Evolutionary conservation across 92 coral and sea anemone species (phyloP), one percentile per base, ranked within the genome.

Genomic region (Phymanthus crucifer): DNA sequence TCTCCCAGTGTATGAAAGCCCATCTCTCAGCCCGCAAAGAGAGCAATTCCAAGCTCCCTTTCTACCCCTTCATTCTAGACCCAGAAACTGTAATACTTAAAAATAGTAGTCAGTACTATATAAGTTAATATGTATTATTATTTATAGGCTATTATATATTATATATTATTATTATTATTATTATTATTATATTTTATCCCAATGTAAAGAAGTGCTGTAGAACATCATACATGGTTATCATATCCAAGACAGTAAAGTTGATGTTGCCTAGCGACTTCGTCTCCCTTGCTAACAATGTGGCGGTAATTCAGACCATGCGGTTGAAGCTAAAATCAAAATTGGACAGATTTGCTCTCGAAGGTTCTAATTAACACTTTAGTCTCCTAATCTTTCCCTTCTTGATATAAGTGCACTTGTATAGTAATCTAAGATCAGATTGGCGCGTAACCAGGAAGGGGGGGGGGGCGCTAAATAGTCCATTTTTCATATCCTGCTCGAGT

Each of bases 271-370:
- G 68, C 26, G 27, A 61, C 68, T 34, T 61, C 68, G 34, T 2
- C 33, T 61, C 33, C 26, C 68, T 61, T 61, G 13, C 68, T 61
- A 61, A 61, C 68, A 61, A 61, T 61, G 68, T 18, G 68, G 2
- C 34, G 18, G 18, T 61, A 24, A 24, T 19, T 26, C 34, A 26
- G 27, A 34, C 9, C n/a, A 8, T 61, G 48, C 14, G 68, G 68
- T 24, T 27, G 68, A 61, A 61, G 29, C 29, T 34, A 61, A 61
- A 27, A 7, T 61, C 36, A 61, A 61, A 26, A 24, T 27, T 7
- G 17, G 33, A 54, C 29, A 19, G 17, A 11, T 27, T 61, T 61
- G 26, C 17, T 27, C 33, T 61, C 33, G 5, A 12, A 27, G 1
- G 33, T 54, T 21, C 64, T 54, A 54, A 54, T 54, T 21, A 54